Base-by-base conservation (phyloP, 1,140 invertebrate species). In the Lepidurus couesii region DNA sequence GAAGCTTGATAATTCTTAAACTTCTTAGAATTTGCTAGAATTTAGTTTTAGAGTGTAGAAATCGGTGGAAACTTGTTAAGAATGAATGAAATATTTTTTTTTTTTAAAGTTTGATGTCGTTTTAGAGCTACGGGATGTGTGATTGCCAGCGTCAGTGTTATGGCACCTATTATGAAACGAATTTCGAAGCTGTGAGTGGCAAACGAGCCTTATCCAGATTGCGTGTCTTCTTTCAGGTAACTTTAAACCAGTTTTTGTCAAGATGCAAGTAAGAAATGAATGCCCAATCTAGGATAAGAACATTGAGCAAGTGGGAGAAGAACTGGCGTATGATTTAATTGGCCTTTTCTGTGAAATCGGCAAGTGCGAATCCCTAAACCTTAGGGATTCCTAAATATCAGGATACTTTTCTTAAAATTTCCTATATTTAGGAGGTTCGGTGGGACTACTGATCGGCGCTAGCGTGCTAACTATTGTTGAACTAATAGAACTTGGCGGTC, bases 291-390 rank as follows among this genome's bases (percentile, higher is more conserved):
- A 79, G 78, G 73, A 75, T 44, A 75, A 75, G 42, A 75, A 44
- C n/a, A 75, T 45, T 74, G 78, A 79, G 26, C 10, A 75, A n/a
- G 6, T 75, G 7, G 73, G 44, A 9, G 73, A 79, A 47, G n/a
- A 74, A 9, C 42, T 79, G 13, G 74, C 24, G 11, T 79, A 79
- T 75, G 42, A 74, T 24, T 44, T 79, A 16, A 75, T 47, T 44
- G 44, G 42, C n/a, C 78, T 79, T 45, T 79, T 79, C 43, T 79
- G 78, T 10, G 65, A 75, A 44, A 79, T 79, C 26, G 78, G 78
- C 75, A 78, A 13, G 7, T n/a, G 7, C 5, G 9, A n/a, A n/a
- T 78, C 16, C 34, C 73, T 42, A 73, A 78, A n/a, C 3, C 34
- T 34, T 65, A 7, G n/a, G 21, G 16, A 53, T 42, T 47, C 10